phyloP scores from a whole-genome alignment of 2,113 vertebrate genomes.

The Psittacus erithacus region DNA sequence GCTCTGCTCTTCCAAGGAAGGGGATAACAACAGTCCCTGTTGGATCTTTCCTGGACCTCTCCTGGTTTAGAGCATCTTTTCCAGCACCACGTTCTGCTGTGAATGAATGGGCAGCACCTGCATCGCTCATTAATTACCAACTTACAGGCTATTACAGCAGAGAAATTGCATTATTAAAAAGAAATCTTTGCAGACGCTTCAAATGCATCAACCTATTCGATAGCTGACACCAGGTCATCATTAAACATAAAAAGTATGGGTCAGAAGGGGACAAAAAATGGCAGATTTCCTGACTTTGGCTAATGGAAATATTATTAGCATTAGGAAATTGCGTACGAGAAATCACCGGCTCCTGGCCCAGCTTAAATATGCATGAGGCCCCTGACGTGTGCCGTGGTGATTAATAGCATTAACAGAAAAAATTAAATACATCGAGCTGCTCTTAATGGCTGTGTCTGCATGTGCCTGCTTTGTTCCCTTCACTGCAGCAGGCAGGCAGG shows the following conservation, averaged over 20 bases:
- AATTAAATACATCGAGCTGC: background rate
- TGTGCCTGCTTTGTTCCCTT: background rate
- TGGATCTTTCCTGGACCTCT: background rate
- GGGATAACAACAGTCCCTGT: background rate
- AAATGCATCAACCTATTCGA: constrained; percentile 54
- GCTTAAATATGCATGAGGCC: constrained; percentile 10
- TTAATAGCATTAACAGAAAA: background rate
- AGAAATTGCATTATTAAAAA: constrained; percentile 60
- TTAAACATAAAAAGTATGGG: constrained; percentile 61
- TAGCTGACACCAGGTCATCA: constrained; percentile 59
- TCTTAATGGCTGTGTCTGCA: background rate
- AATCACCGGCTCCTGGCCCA: constrained; percentile 39
- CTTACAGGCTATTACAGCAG: constrained; percentile 26
- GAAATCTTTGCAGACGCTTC: constrained; percentile 56
- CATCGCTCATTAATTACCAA: constrained; percentile 26
- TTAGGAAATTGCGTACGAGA: constrained; percentile 55
- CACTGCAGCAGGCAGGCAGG: background rate
- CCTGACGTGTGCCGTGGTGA: background rate
- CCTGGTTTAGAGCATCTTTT: background rate
- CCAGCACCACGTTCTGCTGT: background rate
- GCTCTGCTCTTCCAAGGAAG: background rate
- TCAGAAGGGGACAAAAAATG: constrained; percentile 50
- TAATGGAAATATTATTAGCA: constrained; percentile 59
- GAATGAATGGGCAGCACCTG: background rate
- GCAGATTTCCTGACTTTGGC: constrained; percentile 49